Evolutionary conservation across 1,140 invertebrate species (phyloP).

Genomic region (Sitophilus oryzae): DNA sequence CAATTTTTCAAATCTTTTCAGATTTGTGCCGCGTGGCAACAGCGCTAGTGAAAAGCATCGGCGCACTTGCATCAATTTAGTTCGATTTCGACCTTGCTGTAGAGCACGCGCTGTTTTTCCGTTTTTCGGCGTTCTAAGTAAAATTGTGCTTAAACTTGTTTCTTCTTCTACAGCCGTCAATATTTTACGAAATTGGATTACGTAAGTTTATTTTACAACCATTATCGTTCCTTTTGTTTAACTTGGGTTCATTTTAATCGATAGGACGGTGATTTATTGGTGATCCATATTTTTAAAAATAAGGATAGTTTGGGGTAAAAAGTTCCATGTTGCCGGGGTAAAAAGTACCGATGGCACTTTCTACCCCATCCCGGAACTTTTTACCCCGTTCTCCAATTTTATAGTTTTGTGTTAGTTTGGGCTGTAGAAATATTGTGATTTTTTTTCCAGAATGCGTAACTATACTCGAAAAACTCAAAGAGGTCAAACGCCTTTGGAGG

Average conservation of each 20-base stretch:
- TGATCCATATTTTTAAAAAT: background rate
- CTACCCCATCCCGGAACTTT: background rate
- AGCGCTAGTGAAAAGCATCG: background rate
- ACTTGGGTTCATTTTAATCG: background rate
- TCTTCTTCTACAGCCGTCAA: background rate
- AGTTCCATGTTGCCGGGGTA: background rate
- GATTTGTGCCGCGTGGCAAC: background rate
- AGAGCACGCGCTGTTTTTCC: background rate
- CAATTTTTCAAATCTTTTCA: background rate
- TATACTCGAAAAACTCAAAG: conserved; percentile 15
- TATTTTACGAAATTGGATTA: background rate
- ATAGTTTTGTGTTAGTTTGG: too few relatives aligned
- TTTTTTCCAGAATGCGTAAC: conserved; percentile 9
- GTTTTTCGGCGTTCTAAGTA: background rate
- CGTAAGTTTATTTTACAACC: conserved; percentile 3
- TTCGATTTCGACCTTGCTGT: background rate
- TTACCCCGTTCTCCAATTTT: too few relatives aligned
- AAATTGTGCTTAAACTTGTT: background rate
- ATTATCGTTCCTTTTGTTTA: background rate
- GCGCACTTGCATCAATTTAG: background rate
- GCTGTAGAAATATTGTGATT: background rate
- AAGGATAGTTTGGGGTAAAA: too few relatives aligned
- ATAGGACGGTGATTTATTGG: background rate
- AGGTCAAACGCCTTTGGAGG: conserved; percentile 1
- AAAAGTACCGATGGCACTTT: conserved; percentile 1